Conservation (phyloP, 2,113 vertebrate species). For the Trogon surrucura region DNA sequence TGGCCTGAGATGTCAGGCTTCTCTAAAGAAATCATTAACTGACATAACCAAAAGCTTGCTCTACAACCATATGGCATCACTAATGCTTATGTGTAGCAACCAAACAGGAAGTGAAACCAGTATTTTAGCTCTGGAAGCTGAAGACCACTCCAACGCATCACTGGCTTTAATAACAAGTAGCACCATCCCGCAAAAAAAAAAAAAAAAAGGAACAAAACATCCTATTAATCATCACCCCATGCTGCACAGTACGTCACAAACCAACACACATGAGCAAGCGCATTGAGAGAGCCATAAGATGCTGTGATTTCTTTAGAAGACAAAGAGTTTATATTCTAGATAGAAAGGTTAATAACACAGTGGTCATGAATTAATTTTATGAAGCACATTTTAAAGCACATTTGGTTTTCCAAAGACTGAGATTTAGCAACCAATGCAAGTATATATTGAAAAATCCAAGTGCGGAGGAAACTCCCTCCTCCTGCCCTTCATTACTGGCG, state of each 20-base stretch:
- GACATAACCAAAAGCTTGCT: neutral
- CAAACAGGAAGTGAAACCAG: neutral
- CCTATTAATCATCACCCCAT: neutral
- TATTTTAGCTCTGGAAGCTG: neutral
- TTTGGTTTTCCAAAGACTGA: neutral
- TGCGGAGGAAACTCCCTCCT: neutral
- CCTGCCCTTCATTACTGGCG: neutral
- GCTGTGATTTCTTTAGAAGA: neutral
- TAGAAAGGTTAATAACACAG: neutral
- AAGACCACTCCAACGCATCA: neutral
- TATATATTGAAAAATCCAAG: neutral
- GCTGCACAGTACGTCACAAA: neutral
- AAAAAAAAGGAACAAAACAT: neutral
- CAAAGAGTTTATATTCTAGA: neutral
- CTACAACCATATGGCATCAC: rapidly evolving
- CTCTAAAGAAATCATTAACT: neutral
- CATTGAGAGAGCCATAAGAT: neutral
- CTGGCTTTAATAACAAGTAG: neutral
- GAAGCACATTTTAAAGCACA: neutral
- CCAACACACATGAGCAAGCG: neutral
- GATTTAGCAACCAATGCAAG: neutral
- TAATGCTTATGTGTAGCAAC: neutral
- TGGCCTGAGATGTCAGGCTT: neutral
- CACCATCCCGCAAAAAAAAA: neutral
- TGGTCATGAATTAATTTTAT: neutral